Evolutionary conservation across 2,113 vertebrate genomes (phyloP).

Genomic region (Pimephales promelas): DNA sequence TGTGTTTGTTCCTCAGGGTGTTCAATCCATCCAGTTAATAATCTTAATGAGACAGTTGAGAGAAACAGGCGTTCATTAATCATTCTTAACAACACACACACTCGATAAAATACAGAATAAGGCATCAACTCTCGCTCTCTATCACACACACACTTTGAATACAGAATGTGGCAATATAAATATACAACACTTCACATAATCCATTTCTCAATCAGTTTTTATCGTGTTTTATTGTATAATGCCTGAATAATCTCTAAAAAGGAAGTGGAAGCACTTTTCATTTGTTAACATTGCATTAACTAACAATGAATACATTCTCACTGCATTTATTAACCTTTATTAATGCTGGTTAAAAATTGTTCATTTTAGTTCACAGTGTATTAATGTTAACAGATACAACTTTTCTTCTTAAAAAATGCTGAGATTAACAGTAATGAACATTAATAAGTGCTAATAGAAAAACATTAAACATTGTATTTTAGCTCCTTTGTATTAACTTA

Average conservation of each 20-base stretch:
- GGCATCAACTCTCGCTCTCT: not conserved
- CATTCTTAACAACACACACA: constrained; percentile 30
- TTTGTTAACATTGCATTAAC: no score
- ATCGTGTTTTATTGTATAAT: not conserved
- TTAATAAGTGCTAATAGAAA: no score
- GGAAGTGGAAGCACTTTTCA: no score
- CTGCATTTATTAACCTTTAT: no score
- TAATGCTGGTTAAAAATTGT: no score
- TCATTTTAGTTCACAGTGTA: no score
- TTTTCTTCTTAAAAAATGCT: no score
- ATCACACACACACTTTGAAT: not conserved
- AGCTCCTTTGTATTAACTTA: no score
- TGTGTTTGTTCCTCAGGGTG: not conserved
- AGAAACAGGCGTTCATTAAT: constrained; percentile 43
- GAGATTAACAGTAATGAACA: no score
- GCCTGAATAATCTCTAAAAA: not conserved
- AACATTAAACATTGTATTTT: no score
- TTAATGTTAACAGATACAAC: no score
- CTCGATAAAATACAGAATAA: constrained; percentile 4
- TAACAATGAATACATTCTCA: no score
- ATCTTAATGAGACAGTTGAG: constrained; percentile 33
- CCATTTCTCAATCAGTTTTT: not conserved
- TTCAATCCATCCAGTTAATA: constrained; percentile 24
- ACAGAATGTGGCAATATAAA: not conserved
- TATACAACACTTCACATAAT: not conserved